These are phyloP conservation scores for Sorex fumeus DNA, from an alignment of 2,113 vertebrate species.

Conservation along the genomic window DNA sequence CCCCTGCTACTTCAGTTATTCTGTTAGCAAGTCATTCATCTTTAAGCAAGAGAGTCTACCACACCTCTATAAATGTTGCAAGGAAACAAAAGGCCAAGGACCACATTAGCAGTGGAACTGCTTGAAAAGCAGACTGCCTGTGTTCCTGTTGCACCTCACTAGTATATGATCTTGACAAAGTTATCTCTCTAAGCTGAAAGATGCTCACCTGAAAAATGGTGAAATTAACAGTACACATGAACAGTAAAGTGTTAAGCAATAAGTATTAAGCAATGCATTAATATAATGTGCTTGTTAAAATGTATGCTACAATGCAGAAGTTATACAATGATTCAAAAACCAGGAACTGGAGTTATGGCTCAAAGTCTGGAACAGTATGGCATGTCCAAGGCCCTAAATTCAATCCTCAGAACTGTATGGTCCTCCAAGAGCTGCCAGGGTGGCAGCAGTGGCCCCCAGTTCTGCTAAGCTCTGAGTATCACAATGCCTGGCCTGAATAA, in stretches of 20 bases:
- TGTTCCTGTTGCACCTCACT: neutral
- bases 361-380: too few relatives aligned
- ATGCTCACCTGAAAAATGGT: neutral
- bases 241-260: neutral
- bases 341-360: too few relatives aligned
- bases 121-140: neutral
- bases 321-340: neutral
- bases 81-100: neutral
- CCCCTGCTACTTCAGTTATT: neutral
- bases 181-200: neutral
- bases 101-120: neutral
- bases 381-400: too few relatives aligned
- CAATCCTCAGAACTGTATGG: too few relatives aligned
- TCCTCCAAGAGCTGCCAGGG: too few relatives aligned
- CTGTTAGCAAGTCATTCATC: neutral
- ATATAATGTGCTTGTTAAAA: neutral
- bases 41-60: neutral
- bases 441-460: too few relatives aligned
- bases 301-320: neutral
- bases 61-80: neutral
- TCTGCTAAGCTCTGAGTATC: too few relatives aligned
- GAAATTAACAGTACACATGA: neutral
- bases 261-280: neutral
- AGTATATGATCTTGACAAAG: neutral
- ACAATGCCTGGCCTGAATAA: too few relatives aligned